Evolutionary conservation across 2,888 invertebrate species (phyloP).

Genomic region (Megamerina dolium): DNA sequence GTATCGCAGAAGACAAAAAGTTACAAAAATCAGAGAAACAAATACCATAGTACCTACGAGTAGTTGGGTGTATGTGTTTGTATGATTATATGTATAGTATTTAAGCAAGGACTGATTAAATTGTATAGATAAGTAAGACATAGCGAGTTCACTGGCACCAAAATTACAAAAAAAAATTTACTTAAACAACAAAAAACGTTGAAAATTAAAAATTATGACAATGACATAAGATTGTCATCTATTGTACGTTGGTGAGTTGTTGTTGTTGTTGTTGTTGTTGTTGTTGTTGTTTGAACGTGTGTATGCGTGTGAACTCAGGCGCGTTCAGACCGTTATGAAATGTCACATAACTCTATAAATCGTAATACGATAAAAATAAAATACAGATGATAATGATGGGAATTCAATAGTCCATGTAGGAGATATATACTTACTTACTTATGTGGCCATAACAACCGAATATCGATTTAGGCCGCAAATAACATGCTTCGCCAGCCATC

Average conservation of each 20-base stretch:
- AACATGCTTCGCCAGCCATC: too few species aligned
- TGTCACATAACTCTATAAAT: too few species aligned
- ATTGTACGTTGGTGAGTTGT: neutral
- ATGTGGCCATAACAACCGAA: too few species aligned
- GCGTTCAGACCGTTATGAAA: too few species aligned
- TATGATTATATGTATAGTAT: neutral
- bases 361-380: neutral
- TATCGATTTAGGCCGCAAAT: too few species aligned
- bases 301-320: too few species aligned
- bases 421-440: too few species aligned
- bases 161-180: neutral
- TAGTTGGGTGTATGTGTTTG: neutral
- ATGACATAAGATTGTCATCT: slow-evolving; percentile 1
- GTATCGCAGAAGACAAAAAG: neutral
- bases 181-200: neutral
- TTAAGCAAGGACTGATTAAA: neutral
- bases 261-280: neutral
- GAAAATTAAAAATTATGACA: neutral
- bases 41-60: neutral
- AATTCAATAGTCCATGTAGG: too few species aligned
- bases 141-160: slow-evolving; percentile 1
- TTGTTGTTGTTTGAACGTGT: neutral
- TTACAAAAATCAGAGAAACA: neutral
- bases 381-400: too few species aligned
- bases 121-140: neutral